A percentile compares a stretch with the other conserved stretches of the same genome.
These are phyloP conservation scores for Ditula angustiorana DNA, from an alignment of 2,888 invertebrate species.

Conservation along the genomic window DNA sequence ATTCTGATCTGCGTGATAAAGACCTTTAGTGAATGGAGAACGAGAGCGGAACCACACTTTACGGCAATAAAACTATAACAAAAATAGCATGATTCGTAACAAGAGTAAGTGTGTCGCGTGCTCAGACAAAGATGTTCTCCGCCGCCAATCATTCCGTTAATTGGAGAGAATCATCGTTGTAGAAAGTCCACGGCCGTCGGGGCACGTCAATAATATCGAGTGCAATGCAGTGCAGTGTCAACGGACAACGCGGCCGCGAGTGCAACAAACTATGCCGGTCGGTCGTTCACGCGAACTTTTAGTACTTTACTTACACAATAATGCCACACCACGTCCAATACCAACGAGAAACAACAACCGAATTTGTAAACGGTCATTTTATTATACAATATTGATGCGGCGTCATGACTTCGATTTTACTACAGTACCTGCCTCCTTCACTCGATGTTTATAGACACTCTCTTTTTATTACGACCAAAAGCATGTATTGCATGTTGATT, in stretches of 20 bases:
- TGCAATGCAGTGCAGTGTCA: conserved; percentile 65
- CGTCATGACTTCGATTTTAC: conserved; percentile 24
- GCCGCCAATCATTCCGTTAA: conserved; percentile 82
- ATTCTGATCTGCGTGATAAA: conserved; percentile 22
- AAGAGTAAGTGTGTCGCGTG: conserved; percentile 81
- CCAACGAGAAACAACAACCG: conserved; percentile 29
- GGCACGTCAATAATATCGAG: conserved; percentile 44
- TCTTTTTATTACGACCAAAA: conserved; percentile 14
- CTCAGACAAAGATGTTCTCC: conserved; percentile 67
- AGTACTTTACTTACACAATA: conserved; percentile 57
- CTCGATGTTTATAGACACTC: conserved; percentile 17
- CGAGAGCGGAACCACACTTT: conserved; percentile 47
- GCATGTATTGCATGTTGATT: conserved; percentile 10
- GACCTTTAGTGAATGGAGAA: conserved; percentile 42
- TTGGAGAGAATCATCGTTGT: conserved; percentile 83
- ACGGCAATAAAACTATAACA: conserved; percentile 35
- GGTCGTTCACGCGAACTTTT: conserved; percentile 68
- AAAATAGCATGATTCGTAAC: conserved; percentile 60
- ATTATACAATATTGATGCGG: conserved; percentile 25
- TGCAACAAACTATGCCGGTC: conserved; percentile 73
- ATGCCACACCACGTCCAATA: conserved; percentile 56
- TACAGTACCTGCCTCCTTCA: conserved; percentile 3
- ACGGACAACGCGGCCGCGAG: conserved; percentile 65
- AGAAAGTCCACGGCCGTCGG: conserved; percentile 67
- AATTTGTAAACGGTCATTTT: conserved; percentile 36